Evolutionary conservation across 2,797 vertebrate genomes (phyloP).

Genomic region (Hydrophis major): DNA sequence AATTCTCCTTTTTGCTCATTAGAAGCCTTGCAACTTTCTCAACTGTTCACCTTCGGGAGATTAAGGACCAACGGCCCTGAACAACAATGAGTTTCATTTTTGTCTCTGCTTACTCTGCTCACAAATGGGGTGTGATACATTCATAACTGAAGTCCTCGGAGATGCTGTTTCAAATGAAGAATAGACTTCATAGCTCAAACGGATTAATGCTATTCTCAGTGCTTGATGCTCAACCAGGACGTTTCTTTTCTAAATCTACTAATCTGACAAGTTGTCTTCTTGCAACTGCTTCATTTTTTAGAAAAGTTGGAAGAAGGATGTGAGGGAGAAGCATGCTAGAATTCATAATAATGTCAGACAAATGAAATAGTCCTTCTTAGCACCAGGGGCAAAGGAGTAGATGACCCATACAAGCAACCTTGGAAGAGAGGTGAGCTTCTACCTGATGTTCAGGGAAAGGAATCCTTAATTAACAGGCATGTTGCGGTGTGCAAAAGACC

Average conservation of each 20-base stretch:
- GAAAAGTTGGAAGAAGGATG: neutral
- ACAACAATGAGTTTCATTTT: neutral
- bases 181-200: neutral
- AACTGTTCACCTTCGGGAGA: neutral
- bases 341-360: conserved; percentile 49
- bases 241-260: conserved; percentile 35
- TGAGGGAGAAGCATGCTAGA: conserved; percentile 12
- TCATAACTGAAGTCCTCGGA: neutral
- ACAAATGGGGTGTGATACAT: neutral
- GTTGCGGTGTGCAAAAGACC: conserved; percentile 5
- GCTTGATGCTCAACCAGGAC: neutral
- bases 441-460: neutral
- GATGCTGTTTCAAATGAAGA: neutral
- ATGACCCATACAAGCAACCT: conserved; percentile 33
- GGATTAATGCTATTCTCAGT: neutral
- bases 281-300: conserved; percentile 43
- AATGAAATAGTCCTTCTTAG: conserved; percentile 34
- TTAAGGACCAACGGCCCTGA: neutral
- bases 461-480: conserved; percentile 36
- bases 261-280: neutral
- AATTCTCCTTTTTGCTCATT: neutral
- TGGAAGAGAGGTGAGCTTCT: neutral
- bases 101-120: neutral
- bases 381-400: conserved; percentile 32
- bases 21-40: neutral